phyloP scores from a whole-genome alignment of 2,797 vertebrate genomes.

The Epinephelus malabaricus region DNA sequence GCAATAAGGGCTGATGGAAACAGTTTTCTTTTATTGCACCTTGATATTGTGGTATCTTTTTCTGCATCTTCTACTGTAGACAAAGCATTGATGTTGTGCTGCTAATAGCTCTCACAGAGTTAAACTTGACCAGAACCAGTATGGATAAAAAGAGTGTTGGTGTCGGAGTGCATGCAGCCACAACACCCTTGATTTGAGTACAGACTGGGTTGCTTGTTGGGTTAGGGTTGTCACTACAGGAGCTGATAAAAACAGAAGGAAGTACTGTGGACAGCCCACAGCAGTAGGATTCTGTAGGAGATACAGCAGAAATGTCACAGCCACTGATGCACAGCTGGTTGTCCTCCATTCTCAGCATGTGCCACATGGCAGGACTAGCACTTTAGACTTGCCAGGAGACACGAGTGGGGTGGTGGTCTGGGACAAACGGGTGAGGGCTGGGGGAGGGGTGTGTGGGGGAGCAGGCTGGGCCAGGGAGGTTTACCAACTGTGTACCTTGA shows the following conservation, averaged over 20 bases:
- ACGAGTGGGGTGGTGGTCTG: slow-evolving; percentile 40
- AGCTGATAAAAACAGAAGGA: slow-evolving; percentile 6
- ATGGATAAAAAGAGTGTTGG: no score
- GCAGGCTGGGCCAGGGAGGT: slow-evolving; percentile 64
- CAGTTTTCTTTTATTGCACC: not conserved
- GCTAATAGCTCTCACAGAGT: not conserved
- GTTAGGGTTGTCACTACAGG: not conserved
- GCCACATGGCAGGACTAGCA: slow-evolving; percentile 51
- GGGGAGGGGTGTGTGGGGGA: slow-evolving; percentile 17
- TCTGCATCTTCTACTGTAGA: not conserved
- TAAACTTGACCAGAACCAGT: not conserved
- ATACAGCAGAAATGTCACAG: slow-evolving; percentile 72
- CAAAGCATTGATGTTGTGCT: not conserved
- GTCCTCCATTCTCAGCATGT: slow-evolving; percentile 52
- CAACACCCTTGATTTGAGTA: slow-evolving; percentile 5
- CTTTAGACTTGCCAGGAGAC: slow-evolving; percentile 43
- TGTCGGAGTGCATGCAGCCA: no score
- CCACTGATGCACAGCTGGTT: slow-evolving; percentile 65
- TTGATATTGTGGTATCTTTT: not conserved
- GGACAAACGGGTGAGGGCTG: slow-evolving; percentile 26
- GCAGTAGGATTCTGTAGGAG: slow-evolving; percentile 38
- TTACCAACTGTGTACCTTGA: slow-evolving; percentile 83
- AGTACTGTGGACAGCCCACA: slow-evolving; percentile 4
- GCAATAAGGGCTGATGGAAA: not conserved
- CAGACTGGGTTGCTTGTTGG: not conserved